Percentiles rank a stretch among this genome's conserved stretches.
phyloP scores from a whole-genome alignment of 1,140 invertebrate species.

The Araneus ventricosus region DNA sequence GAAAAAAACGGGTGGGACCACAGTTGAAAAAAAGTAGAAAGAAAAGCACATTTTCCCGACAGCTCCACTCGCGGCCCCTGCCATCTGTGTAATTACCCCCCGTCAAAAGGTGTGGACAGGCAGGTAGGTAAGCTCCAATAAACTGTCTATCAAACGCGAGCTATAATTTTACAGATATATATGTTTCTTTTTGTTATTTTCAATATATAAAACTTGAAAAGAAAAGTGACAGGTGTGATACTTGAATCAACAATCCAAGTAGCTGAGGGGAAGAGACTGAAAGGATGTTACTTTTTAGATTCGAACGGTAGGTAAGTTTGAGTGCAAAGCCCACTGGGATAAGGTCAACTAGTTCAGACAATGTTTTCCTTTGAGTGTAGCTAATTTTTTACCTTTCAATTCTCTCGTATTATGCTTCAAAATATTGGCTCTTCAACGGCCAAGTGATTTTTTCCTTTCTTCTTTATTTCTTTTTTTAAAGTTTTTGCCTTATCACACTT shows the following conservation, averaged over 20 bases:
- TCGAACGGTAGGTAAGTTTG: conserved; percentile 61
- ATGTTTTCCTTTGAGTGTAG: conserved; percentile 58
- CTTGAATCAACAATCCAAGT: conserved; percentile 59
- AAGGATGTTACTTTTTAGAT: conserved; percentile 22
- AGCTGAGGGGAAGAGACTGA: not conserved
- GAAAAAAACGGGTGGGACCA: not conserved
- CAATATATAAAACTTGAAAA: conserved; percentile 32
- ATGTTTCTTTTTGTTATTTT: conserved; percentile 45
- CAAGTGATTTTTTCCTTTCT: not conserved
- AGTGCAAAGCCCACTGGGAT: conserved; percentile 51
- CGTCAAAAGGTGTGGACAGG: conserved; percentile 68
- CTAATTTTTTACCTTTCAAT: conserved; percentile 25
- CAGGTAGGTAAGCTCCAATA: conserved; percentile 59
- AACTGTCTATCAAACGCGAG: conserved; percentile 61
- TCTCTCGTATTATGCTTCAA: conserved; percentile 7
- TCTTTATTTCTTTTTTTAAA: not conserved
- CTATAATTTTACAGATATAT: conserved; percentile 65
- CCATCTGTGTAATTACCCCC: not conserved
- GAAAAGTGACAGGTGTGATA: conserved; percentile 60
- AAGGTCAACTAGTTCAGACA: conserved; percentile 53
- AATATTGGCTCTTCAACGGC: conserved; percentile 63
- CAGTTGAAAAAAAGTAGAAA: conserved; percentile 19
- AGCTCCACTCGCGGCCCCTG: conserved; percentile 22
- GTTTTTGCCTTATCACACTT: not conserved
- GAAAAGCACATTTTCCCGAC: conserved; percentile 42